Percentiles rank a stretch among this genome's conserved stretches.
Evolutionary conservation across 2,113 vertebrate genomes (phyloP).

Genomic region (Ahaetulla prasina): DNA sequence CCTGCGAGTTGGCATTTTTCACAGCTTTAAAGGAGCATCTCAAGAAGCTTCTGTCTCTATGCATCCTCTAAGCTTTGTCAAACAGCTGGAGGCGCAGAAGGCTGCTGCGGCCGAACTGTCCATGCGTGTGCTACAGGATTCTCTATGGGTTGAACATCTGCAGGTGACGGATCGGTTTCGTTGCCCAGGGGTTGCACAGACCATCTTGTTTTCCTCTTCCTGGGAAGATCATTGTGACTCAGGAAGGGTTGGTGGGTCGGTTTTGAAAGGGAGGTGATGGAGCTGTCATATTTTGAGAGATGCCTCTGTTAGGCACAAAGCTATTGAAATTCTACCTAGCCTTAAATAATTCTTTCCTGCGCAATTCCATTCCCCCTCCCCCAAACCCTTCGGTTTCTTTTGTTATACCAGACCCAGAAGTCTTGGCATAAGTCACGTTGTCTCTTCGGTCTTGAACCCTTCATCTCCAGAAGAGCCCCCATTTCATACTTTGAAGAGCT

Average conservation of each 20-base stretch:
- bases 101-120: conserved; percentile 34
- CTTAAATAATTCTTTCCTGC: conserved; percentile 30
- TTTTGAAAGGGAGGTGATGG: conserved; percentile 48
- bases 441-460: neutral
- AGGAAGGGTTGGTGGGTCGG: conserved; percentile 45
- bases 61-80: conserved; percentile 13
- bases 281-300: conserved; percentile 43
- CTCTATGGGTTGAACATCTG: neutral
- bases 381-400: neutral
- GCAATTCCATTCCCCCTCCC: neutral
- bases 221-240: conserved; percentile 11
- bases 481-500: neutral
- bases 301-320: conserved; percentile 35
- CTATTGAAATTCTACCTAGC: neutral
- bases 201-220: conserved; percentile 42
- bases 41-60: conserved; percentile 56
- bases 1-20: neutral
- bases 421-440: neutral
- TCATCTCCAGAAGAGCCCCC: neutral
- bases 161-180: conserved; percentile 22
- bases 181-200: conserved; percentile 21
- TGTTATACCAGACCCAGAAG: neutral
- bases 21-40: conserved; percentile 45
- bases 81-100: conserved; percentile 50
- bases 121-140: neutral